Conservation (phyloP, 2,888 invertebrate genomes). For the Tetranychus piercei region DNA sequence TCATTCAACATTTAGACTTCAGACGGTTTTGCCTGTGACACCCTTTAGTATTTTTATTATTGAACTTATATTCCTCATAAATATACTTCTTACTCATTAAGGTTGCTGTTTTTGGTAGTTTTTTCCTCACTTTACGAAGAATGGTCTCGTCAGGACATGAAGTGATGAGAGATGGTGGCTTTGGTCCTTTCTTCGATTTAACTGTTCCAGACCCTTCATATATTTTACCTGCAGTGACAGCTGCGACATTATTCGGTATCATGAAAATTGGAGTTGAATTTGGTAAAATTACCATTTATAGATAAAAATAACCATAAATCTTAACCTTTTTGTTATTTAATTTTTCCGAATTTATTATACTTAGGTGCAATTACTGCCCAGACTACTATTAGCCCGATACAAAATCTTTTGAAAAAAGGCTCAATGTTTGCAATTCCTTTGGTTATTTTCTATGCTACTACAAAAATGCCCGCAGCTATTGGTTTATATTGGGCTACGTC, state of each 20-base stretch:
- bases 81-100: not conserved
- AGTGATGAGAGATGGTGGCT: conserved; percentile 55
- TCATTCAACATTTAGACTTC: too few species aligned
- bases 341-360: not conserved
- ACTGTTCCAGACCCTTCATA: conserved; percentile 74
- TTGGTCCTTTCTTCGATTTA: conserved; percentile 78
- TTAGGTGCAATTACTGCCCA: not conserved
- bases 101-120: not conserved
- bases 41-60: not conserved
- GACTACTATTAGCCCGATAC: not conserved
- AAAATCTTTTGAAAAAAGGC: conserved; percentile 1
- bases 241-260: conserved; percentile 57
- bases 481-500: conserved; percentile 74
- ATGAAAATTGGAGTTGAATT: conserved; percentile 43
- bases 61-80: not conserved
- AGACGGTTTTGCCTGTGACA: too few species aligned
- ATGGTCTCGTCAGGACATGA: not conserved
- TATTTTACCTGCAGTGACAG: conserved; percentile 63
- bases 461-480: conserved; percentile 43
- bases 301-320: not conserved
- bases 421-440: conserved; percentile 13
- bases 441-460: conserved; percentile 15
- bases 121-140: not conserved
- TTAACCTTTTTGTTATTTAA: not conserved
- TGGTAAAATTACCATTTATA: conserved; percentile 11